Conservation (phyloP, 37 sponge, comb jelly and placozoan genomes). For the Axinella damicornis region DNA sequence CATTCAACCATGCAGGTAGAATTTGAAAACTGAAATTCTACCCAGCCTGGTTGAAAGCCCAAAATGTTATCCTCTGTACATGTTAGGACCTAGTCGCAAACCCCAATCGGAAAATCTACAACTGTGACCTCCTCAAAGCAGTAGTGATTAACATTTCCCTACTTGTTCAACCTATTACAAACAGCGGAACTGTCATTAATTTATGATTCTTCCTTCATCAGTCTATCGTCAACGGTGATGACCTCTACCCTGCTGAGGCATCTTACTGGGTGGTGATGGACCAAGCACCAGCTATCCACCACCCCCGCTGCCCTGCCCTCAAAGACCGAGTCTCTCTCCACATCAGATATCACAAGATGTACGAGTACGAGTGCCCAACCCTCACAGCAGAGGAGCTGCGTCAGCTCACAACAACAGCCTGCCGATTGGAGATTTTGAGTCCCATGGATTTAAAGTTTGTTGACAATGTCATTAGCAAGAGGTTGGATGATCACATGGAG, state of each 20-base stretch:
- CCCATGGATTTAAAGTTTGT: not conserved
- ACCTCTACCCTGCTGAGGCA: constrained; percentile 50
- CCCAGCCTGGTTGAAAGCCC: too few species aligned
- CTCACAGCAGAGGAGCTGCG: constrained; percentile 57
- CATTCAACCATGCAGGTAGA: too few species aligned
- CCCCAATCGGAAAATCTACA: too few species aligned
- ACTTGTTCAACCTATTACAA: too few species aligned
- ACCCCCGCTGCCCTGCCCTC: constrained; percentile 27
- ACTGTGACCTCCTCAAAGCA: too few species aligned
- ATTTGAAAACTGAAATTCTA: too few species aligned
- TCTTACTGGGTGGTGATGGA: constrained; percentile 14
- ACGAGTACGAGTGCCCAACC: constrained; percentile 57
- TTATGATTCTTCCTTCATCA: not conserved
- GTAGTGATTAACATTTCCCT: too few species aligned
- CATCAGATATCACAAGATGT: not conserved
- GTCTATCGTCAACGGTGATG: constrained; percentile 41
- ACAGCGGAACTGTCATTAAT: too few species aligned
- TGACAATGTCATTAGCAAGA: constrained; percentile 6
- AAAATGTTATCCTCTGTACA: too few species aligned
- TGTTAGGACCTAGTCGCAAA: too few species aligned
- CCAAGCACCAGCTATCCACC: constrained; percentile 22
- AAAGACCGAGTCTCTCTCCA: constrained; percentile 16
- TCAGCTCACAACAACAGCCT: not conserved
- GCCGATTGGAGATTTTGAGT: constrained; percentile 36
- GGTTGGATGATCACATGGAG: not conserved